Percentiles rank a stretch among this genome's conserved stretches.
phyloP scores from a whole-genome alignment of 2,797 vertebrate species.

The Hipposideros larvatus region DNA sequence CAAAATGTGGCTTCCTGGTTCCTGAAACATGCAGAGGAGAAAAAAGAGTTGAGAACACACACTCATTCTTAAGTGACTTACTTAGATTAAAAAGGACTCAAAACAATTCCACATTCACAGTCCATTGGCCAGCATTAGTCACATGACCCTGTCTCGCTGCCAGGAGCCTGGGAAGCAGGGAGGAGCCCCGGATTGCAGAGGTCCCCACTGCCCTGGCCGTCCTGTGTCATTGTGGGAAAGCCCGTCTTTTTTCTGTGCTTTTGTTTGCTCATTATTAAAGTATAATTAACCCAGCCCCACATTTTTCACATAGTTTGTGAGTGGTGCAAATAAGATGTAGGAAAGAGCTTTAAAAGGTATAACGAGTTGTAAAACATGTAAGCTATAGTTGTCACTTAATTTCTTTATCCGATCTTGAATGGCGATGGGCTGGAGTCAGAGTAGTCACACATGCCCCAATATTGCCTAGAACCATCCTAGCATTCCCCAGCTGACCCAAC shows the following conservation, averaged over 20 bases:
- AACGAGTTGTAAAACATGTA: background rate
- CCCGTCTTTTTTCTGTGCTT: background rate
- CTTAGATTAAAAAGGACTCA: background rate
- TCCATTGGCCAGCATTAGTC: background rate
- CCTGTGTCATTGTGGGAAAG: background rate
- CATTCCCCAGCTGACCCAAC: background rate
- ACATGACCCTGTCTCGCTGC: background rate
- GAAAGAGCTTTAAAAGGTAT: background rate
- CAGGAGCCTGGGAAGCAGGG: background rate
- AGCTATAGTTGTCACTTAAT: background rate
- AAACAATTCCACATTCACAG: background rate
- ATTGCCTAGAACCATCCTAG: fast-evolving
- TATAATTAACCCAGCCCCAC: background rate
- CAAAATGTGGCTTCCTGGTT: background rate
- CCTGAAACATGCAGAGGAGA: background rate
- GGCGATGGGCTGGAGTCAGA: background rate
- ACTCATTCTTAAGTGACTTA: background rate
- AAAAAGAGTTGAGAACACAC: background rate
- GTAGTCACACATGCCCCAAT: fast-evolving
- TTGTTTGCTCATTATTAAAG: background rate
- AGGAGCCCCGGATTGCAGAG: background rate
- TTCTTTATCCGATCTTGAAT: background rate
- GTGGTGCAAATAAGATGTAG: background rate
- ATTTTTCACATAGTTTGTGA: background rate
- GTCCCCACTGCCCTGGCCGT: background rate